Evolutionary conservation across 2,113 vertebrate genomes (phyloP).

Genomic region (Gadus chalcogrammus): DNA sequence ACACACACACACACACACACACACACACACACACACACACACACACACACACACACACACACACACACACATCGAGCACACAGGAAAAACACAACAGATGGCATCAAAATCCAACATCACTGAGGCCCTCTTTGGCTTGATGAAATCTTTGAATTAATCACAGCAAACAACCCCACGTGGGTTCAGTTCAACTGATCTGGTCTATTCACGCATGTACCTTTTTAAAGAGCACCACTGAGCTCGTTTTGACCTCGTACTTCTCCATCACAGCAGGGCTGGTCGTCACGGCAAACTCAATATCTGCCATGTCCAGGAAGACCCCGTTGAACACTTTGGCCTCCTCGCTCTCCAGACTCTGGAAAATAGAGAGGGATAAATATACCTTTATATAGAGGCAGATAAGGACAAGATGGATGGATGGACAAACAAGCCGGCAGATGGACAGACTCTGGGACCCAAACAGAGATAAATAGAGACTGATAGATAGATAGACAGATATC

Average conservation of each 20-base stretch:
- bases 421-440: not conserved
- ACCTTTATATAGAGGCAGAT: not conserved
- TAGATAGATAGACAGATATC: not conserved
- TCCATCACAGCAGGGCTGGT: slow-evolving; percentile 73
- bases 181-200: not conserved
- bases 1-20: not conserved
- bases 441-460: too few relatives aligned
- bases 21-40: slow-evolving; percentile 72
- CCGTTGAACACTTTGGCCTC: slow-evolving; percentile 67
- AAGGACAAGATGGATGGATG: not conserved
- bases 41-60: slow-evolving; percentile 49
- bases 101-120: slow-evolving; percentile 28
- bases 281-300: slow-evolving; percentile 76
- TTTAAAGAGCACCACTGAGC: slow-evolving; percentile 84
- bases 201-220: slow-evolving; percentile 69
- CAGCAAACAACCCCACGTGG: not conserved
- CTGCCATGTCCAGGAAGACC: slow-evolving; percentile 61
- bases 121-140: not conserved
- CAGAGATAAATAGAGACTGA: not conserved
- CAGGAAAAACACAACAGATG: slow-evolving; percentile 14
- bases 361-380: not conserved
- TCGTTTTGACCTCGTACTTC: slow-evolving; percentile 68
- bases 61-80: slow-evolving; percentile 24
- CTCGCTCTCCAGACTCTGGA: slow-evolving; percentile 73
- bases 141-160: not conserved